Evolutionary conservation across 2,797 vertebrate genomes (phyloP).

Genomic region (Eulemur rubriventer): DNA sequence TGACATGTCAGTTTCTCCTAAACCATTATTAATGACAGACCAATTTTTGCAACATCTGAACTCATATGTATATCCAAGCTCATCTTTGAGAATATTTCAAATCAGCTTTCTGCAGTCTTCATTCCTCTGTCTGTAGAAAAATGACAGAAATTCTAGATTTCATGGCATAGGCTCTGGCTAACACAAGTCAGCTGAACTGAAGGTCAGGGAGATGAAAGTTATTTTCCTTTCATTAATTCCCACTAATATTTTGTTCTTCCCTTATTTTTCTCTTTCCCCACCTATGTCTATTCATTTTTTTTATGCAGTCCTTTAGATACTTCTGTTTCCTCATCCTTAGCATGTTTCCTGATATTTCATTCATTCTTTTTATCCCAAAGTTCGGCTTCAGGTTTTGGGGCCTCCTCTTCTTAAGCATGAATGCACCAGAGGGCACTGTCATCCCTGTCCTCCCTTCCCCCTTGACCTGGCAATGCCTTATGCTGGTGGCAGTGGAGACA

Average conservation of each 20-base stretch:
- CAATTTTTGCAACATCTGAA: conserved; percentile 62
- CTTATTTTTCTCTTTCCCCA: conserved; percentile 41
- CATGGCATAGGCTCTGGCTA: neutral
- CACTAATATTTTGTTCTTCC: neutral
- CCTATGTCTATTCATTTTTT: neutral
- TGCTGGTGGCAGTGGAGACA: neutral
- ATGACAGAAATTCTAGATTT: neutral
- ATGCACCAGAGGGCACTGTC: neutral
- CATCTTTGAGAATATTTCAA: conserved; percentile 34
- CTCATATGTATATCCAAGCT: neutral
- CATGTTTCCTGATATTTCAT: neutral
- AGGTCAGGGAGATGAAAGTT: neutral
- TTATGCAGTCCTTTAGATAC: neutral
- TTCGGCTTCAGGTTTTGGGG: neutral
- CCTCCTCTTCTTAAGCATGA: neutral
- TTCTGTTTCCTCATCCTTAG: neutral
- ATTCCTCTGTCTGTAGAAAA: neutral
- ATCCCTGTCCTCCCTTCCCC: neutral
- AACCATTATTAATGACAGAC: conserved; percentile 78
- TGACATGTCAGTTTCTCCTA: conserved; percentile 66
- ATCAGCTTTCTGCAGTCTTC: neutral
- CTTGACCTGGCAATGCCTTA: neutral
- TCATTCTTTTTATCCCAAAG: neutral
- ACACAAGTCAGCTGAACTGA: neutral
- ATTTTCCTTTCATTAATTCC: neutral